phyloP scores from a whole-genome alignment of 2,888 invertebrate species.

The Papilio protenor region DNA sequence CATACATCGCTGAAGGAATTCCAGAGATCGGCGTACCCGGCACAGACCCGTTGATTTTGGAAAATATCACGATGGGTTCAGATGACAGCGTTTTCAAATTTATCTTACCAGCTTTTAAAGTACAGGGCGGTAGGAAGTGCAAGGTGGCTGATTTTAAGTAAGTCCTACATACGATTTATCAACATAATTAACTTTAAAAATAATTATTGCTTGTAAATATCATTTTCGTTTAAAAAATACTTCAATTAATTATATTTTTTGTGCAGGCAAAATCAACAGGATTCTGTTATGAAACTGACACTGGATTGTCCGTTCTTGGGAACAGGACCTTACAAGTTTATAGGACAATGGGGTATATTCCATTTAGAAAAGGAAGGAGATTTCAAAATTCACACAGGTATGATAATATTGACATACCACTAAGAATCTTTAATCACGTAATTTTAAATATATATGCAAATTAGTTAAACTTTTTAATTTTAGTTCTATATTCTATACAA shows the following conservation, averaged over 20 bases:
- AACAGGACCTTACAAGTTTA: constrained; percentile 22
- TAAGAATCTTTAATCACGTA: too few relatives aligned
- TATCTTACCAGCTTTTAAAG: constrained; percentile 11
- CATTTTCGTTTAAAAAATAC: too few relatives aligned
- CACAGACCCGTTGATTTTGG: constrained; percentile 3
- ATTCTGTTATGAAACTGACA: constrained; percentile 18
- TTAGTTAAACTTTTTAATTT: too few relatives aligned
- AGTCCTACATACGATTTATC: background rate
- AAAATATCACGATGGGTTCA: constrained; percentile 3
- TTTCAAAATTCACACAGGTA: constrained; percentile 26
- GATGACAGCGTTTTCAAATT: constrained; percentile 18
- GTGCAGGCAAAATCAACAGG: constrained; percentile 7
- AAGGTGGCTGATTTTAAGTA: constrained; percentile 19
- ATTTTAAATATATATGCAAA: too few relatives aligned
- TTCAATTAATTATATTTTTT: background rate
- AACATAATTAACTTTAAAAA: background rate
- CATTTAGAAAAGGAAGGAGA: constrained; percentile 31
- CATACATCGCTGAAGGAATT: constrained; percentile 23
- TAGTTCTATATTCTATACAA: too few relatives aligned
- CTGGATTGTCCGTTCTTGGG: constrained; percentile 22
- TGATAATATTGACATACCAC: background rate
- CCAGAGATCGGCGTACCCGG: background rate
- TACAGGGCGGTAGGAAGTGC: constrained; percentile 21
- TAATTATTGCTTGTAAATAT: too few relatives aligned
- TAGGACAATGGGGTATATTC: constrained; percentile 18